phyloP scores from a whole-genome alignment of 2,797 vertebrate genomes.

The Pogoniulus pusillus region DNA sequence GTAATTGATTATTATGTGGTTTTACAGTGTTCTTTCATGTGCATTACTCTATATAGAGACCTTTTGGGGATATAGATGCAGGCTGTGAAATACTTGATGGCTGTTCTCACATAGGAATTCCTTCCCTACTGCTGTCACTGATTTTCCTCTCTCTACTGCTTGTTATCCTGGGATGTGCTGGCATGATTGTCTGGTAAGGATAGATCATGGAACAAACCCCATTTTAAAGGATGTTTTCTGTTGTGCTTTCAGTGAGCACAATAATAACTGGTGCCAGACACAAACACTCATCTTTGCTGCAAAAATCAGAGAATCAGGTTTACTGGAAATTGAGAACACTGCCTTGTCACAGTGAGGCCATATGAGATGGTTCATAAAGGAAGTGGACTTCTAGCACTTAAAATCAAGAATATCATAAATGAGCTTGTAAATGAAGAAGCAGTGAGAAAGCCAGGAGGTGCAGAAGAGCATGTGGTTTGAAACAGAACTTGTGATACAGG shows the following conservation, averaged over 20 bases:
- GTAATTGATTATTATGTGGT: neutral
- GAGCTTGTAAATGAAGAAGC: neutral
- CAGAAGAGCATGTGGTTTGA: neutral
- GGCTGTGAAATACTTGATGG: neutral
- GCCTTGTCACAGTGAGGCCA: neutral
- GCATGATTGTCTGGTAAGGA: neutral
- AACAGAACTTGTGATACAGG: neutral
- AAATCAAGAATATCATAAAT: neutral
- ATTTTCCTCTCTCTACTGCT: neutral
- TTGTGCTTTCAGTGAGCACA: neutral
- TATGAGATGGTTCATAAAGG: fast-evolving
- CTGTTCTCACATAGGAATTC: constrained; percentile 3
- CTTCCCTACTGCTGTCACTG: neutral
- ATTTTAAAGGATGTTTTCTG: neutral
- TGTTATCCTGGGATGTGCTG: neutral
- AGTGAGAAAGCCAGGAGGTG: neutral
- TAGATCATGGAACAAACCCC: neutral
- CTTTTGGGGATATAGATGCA: neutral
- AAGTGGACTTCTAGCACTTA: neutral
- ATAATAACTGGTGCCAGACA: neutral
- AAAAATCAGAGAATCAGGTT: neutral
- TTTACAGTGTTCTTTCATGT: neutral
- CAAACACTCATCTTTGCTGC: neutral
- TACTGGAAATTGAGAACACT: neutral
- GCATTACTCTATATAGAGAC: neutral